Percentiles rank a stretch among this genome's conserved stretches.
phyloP scores from a whole-genome alignment of 2,888 invertebrate genomes.

The Sphecodes monilicornis region DNA sequence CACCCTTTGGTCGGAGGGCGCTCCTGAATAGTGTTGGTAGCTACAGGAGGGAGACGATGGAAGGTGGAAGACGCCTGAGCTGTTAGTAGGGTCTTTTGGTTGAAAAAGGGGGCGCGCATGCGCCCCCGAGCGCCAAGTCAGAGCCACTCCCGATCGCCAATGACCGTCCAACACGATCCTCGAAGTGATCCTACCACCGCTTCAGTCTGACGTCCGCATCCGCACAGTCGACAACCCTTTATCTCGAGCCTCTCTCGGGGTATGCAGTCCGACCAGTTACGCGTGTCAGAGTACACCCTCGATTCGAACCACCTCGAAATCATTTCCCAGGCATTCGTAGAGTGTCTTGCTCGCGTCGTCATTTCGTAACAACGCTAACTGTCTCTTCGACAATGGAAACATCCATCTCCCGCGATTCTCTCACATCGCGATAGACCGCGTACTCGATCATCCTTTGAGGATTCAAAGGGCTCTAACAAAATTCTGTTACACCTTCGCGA shows the following conservation, averaged over 20 bases:
- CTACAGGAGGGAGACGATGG: conserved; percentile 49
- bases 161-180: conserved; percentile 74
- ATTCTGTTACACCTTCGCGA: not conserved
- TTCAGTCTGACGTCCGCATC: conserved; percentile 83
- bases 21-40: conserved; percentile 69
- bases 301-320: conserved; percentile 8
- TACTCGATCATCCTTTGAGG: not conserved
- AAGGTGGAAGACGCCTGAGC: conserved; percentile 57
- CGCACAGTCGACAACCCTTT: conserved; percentile 79
- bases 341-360: conserved; percentile 4
- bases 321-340: not conserved
- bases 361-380: not conserved
- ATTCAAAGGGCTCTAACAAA: not conserved
- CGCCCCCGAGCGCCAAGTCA: conserved; percentile 55
- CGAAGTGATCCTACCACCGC: conserved; percentile 75
- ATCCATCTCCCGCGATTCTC: not conserved
- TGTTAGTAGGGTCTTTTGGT: conserved; percentile 61
- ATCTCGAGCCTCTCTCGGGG: conserved; percentile 62
- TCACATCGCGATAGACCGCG: not conserved
- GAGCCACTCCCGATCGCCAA: conserved; percentile 76
- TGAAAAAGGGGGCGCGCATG: conserved; percentile 69
- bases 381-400: not conserved
- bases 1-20: conserved; percentile 65
- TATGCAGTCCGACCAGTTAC: conserved; percentile 52
- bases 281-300: conserved; percentile 52